These are phyloP conservation scores for Lasius fuliginosus DNA, from an alignment of 2,888 invertebrate species.

Conservation along the genomic window DNA sequence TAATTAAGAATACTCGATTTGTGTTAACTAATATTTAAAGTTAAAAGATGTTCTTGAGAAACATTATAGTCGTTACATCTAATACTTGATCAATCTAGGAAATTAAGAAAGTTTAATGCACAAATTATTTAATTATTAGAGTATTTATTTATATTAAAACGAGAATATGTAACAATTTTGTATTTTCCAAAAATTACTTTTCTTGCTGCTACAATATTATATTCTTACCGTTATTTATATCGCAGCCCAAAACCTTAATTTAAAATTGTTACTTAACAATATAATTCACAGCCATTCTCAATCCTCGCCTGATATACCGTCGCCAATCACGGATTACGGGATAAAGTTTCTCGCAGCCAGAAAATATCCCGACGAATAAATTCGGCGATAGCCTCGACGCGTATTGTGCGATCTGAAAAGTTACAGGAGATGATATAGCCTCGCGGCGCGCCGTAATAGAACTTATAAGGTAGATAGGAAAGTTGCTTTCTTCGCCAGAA, in stretches of 20 bases:
- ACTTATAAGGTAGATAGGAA: conserved; percentile 37
- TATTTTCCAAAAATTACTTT: neutral
- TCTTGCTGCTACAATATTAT: neutral
- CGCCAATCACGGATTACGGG: conserved; percentile 1
- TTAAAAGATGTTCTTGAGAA: neutral
- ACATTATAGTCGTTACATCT: neutral
- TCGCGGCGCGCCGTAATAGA: conserved; percentile 37
- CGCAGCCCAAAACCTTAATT: neutral
- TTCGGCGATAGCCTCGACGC: conserved; percentile 30
- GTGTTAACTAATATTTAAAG: neutral
- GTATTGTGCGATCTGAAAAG: conserved; percentile 46
- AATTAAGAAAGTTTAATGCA: neutral
- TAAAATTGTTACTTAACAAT: neutral
- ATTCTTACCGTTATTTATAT: neutral
- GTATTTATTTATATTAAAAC: conserved; percentile 1
- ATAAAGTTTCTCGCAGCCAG: conserved; percentile 15
- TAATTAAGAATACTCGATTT: conserved; percentile 16
- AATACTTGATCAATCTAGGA: neutral
- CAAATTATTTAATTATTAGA: conserved; percentile 18
- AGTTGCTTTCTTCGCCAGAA: conserved; percentile 47
- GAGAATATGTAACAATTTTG: neutral
- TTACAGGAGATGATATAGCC: conserved; percentile 44
- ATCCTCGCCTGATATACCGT: neutral
- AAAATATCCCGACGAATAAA: conserved; percentile 40
- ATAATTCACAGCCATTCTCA: neutral